Evolutionary conservation across 2,888 invertebrate genomes (phyloP).

Genomic region (Cloeon dipterum): DNA sequence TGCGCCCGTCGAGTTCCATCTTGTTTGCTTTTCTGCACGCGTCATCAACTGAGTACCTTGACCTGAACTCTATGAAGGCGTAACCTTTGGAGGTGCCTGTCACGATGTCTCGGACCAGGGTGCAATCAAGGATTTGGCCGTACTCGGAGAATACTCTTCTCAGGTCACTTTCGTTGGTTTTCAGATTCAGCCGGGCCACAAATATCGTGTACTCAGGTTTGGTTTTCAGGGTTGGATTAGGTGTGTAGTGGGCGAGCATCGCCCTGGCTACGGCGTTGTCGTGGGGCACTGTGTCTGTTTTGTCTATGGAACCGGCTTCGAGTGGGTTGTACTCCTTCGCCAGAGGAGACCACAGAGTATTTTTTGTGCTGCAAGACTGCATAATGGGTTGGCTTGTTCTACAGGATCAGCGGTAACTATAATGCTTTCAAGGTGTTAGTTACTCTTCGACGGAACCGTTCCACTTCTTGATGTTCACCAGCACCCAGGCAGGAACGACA

Average conservation of each 20-base stretch:
- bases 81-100: slow-evolving; percentile 66
- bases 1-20: slow-evolving; percentile 36
- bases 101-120: slow-evolving; percentile 52
- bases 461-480: not conserved
- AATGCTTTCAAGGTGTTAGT: no score
- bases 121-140: slow-evolving; percentile 36
- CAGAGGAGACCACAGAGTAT: slow-evolving; percentile 28
- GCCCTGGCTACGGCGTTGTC: slow-evolving; percentile 56
- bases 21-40: slow-evolving; percentile 36
- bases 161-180: slow-evolving; percentile 33
- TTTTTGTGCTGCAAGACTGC: not conserved
- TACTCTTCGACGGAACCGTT: no score
- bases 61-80: slow-evolving; percentile 63
- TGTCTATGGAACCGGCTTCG: slow-evolving; percentile 68
- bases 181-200: slow-evolving; percentile 43
- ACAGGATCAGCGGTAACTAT: no score
- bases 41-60: slow-evolving; percentile 29
- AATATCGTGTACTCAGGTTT: slow-evolving; percentile 50
- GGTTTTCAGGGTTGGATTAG: slow-evolving; percentile 40
- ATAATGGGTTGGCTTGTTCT: no score
- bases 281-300: slow-evolving; percentile 61
- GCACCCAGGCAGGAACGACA: not conserved
- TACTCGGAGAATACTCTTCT: slow-evolving; percentile 32
- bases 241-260: slow-evolving; percentile 34
- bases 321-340: slow-evolving; percentile 50